These are phyloP conservation scores for Zhuqinia jingwanae DNA, from an alignment of 2,888 invertebrate genomes.

Conservation along the genomic window DNA sequence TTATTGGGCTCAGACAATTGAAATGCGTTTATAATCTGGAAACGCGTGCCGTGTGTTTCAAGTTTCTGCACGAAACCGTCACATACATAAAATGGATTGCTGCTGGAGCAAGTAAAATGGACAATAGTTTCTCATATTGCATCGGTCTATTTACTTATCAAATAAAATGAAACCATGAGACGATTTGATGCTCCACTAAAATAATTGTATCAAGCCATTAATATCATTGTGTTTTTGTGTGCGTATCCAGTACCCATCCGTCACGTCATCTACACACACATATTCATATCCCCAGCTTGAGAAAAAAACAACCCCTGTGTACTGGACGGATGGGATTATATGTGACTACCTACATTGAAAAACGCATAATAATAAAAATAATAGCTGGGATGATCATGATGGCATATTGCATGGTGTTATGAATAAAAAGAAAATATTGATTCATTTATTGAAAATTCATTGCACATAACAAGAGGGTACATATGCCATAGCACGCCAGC, in stretches of 20 bases:
- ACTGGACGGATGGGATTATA: background rate
- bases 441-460: conserved; percentile 56
- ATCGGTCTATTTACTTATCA: conserved; percentile 22
- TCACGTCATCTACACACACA: conserved; percentile 41
- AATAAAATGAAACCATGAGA: conserved; percentile 21
- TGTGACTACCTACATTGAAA: background rate
- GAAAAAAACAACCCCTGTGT: conserved; percentile 6
- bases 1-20: conserved; percentile 31
- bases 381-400: conserved; percentile 27
- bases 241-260: background rate
- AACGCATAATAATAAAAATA: conserved; percentile 32
- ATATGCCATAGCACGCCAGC: background rate
- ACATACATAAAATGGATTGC: conserved; percentile 19
- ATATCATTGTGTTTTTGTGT: conserved; percentile 20
- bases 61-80: conserved; percentile 52
- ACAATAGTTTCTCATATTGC: conserved; percentile 12
- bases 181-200: conserved; percentile 9
- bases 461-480: background rate
- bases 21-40: background rate
- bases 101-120: background rate
- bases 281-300: conserved; percentile 19
- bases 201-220: conserved; percentile 49
- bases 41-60: conserved; percentile 58
- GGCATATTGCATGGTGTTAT: conserved; percentile 67
- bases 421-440: conserved; percentile 60